Base-by-base conservation (phyloP, 2,797 vertebrate genomes). In the Saxicola maurus region DNA sequence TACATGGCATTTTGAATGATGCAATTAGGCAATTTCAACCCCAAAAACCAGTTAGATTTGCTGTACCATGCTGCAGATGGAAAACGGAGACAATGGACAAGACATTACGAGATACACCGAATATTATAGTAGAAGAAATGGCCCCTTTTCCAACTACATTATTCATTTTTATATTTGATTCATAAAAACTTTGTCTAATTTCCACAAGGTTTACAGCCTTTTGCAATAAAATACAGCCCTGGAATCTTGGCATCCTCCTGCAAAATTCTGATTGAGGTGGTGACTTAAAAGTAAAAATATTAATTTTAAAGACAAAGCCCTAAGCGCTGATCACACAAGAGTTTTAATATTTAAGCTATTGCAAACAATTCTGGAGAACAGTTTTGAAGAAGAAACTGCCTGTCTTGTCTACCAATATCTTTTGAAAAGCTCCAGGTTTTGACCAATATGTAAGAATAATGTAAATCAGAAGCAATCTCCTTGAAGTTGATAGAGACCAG, bases 401-500 rank as follows among this genome's bases (percentile, higher is more conserved):
- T 66, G 25, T n/a, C 40, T 64, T 78, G 37, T 46, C 51, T 78
- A 45, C 67, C 85, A 92, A 48, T 9, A 55, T 25, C 30, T 42
- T 78, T 27, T 65, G 46, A 46, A 71, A 68, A 82, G 67, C 35
- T 14, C 16, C 51, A 56, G 52, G 80, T 90, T 90, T 91, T 88
- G 81, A 90, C 59, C 3, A 0, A 49, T 72, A 40, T 13, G 21
- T 60, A 91, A 69, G 67, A 74, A 15, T 62, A 68, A 80, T 80
- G 89, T 83, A 86, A 82, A 94, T 90, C 60, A 78, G 86, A 64
- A 79, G n/a, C 83, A 86, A 85, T 78, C 71, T 84, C 77, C 91
- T 71, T 82, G 51, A 91, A 92, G 92, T 74, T 93, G 92, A 86
- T 74, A 94, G 89, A 92, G 91, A 94, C 92, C 85, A 81, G 82